These are phyloP conservation scores for Hucho hucho DNA, from an alignment of 2,113 vertebrate species.

Conservation along the genomic window DNA sequence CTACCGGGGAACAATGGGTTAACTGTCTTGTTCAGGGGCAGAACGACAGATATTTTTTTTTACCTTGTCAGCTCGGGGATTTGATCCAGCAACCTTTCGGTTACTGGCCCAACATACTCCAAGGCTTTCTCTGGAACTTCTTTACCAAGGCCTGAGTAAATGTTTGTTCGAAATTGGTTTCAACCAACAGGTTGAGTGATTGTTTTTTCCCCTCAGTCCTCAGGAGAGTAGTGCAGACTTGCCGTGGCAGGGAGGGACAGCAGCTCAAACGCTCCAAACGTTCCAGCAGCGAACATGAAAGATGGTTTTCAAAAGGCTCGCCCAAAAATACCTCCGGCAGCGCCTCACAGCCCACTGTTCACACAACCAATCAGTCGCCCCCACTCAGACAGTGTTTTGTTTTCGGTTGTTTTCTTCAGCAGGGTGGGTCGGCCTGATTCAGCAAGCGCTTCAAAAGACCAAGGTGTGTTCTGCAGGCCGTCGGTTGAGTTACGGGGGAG, in stretches of 20 bases:
- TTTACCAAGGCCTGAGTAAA: background rate
- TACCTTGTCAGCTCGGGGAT: no score
- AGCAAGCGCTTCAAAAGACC: slow-evolving; percentile 22
- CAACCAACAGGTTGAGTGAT: background rate
- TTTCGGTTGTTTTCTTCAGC: slow-evolving; percentile 25
- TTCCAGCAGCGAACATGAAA: slow-evolving; percentile 8
- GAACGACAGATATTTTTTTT: no score
- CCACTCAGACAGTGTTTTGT: no score
- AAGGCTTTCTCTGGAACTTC: background rate
- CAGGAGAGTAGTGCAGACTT: background rate
- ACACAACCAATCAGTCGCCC: slow-evolving; percentile 33
- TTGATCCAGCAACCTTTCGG: no score
- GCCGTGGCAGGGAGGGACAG: slow-evolving; percentile 12
- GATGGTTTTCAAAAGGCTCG: slow-evolving; percentile 18
- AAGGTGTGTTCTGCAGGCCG: background rate
- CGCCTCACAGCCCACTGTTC: slow-evolving; percentile 36
- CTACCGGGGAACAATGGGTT: no score
- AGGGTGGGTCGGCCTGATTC: slow-evolving; percentile 24
- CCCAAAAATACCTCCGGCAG: slow-evolving; percentile 36
- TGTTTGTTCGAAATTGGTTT: background rate
- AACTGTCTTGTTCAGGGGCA: no score
- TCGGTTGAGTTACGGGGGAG: background rate
- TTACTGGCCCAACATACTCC: background rate
- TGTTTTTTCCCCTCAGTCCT: no score
- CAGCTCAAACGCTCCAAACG: background rate